Base-by-base conservation (phyloP, 2,888 invertebrate species). In the Desoria tigrina region DNA sequence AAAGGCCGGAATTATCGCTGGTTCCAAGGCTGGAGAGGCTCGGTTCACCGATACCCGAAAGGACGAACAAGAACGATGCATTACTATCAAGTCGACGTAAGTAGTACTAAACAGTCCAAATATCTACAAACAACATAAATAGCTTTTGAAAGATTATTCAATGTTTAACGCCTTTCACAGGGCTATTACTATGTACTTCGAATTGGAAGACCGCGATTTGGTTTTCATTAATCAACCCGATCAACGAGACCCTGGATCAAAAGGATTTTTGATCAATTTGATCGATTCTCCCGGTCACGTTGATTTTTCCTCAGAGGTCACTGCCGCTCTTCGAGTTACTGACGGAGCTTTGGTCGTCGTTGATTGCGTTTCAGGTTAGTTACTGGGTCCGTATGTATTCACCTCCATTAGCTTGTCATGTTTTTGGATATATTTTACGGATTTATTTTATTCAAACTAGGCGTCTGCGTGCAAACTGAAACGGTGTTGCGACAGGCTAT, bases 241-340 rank as follows among this genome's bases (percentile, higher is more conserved):
- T 82, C 94, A 95, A 82, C 88, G 92, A 79, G 94, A 96, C 79
- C 92, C 90, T 84, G 88, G 84, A 37, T 88, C 89, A 77, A 91
- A 89, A 82, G 97, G 96, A 84, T 99, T 99, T 87, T 90, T 99
- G 83, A 99, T 99, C 85, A 99, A 99, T 83, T 84, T 99, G 83
- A 99, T 99, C 78, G 99, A 99, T 84, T 99, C 99, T 23, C 99
- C 99, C 77, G 99, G 99, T 76, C 99, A 99, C 90, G 99, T 99
- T 80, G 99, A 99, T 84, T 99, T 99, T 86, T 98, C 98, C 2
- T 96, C 95, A 75, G 98, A 99, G 84, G 99, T 99, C 76, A 99
- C 99, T 62, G 99, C 99, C 78, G 99, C 99, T 77, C 90, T 99
- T 75, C 94, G 99, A 86, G 99, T 99, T 57, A 99, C 99, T 79